A percentile compares a stretch with the other conserved stretches of the same genome.
Conservation (phyloP, 2,797 vertebrate genomes). For the Helarctos malayanus region DNA sequence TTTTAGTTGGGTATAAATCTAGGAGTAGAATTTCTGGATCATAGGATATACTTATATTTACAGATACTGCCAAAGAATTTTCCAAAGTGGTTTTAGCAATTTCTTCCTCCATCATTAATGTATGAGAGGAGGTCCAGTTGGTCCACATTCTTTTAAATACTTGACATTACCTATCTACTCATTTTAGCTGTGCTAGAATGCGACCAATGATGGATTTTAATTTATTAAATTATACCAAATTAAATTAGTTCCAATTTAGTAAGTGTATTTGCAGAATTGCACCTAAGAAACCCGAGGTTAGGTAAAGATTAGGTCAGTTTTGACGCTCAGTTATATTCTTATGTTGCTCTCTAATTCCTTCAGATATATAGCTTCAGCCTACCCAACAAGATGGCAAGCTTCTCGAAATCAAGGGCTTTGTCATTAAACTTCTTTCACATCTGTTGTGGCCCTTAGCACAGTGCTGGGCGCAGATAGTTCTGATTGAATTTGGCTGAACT, state of each 20-base stretch:
- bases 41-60: background rate
- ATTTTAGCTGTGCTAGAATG: background rate
- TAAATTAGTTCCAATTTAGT: constrained; percentile 30
- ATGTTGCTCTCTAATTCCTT: background rate
- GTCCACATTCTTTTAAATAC: background rate
- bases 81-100: background rate
- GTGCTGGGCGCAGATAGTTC: background rate
- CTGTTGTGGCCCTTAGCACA: background rate
- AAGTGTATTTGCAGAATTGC: background rate
- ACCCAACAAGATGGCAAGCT: background rate
- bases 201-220: background rate
- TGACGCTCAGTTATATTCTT: background rate
- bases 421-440: background rate
- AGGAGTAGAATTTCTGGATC: background rate
- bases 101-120: background rate
- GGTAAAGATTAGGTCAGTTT: background rate
- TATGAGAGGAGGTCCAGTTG: background rate
- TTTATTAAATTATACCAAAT: background rate
- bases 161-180: background rate
- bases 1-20: constrained; percentile 23
- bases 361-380: background rate
- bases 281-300: background rate
- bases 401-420: background rate
- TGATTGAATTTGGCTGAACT: background rate
- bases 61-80: background rate